These are phyloP conservation scores for Drosophila parabipectinata DNA, from an alignment of 1,140 invertebrate species.

Conservation along the genomic window DNA sequence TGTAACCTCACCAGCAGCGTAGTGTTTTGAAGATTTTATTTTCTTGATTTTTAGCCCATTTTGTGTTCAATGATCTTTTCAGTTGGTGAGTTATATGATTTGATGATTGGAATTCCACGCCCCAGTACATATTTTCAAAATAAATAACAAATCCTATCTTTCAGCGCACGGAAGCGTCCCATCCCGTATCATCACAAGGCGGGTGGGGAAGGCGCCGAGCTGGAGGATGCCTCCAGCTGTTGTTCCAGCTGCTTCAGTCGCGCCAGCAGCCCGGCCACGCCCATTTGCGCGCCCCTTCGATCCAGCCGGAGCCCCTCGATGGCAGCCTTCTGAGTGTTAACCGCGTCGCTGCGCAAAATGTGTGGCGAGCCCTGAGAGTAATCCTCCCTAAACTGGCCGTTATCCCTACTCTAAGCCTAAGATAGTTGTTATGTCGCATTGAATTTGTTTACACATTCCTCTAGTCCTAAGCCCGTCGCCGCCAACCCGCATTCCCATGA, in stretches of 20 bases:
- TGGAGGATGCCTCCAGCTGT: slow-evolving; percentile 88
- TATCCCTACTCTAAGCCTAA: slow-evolving; percentile 10
- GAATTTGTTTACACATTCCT: slow-evolving; percentile 50
- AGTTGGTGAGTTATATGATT: slow-evolving; percentile 58
- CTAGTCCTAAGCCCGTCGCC: slow-evolving; percentile 26
- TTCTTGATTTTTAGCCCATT: slow-evolving; percentile 53
- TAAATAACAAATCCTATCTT: slow-evolving; percentile 47
- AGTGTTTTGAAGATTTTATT: slow-evolving; percentile 34
- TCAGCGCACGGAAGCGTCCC: slow-evolving; percentile 94
- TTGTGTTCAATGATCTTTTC: slow-evolving; percentile 62
- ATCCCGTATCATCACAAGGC: slow-evolving; percentile 94
- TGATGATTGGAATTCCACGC: background rate
- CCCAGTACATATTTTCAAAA: background rate
- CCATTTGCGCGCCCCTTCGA: slow-evolving; percentile 56
- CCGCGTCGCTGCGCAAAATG: slow-evolving; percentile 69
- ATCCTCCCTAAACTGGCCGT: slow-evolving; percentile 26
- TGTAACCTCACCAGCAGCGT: slow-evolving; percentile 38
- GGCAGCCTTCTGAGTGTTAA: slow-evolving; percentile 75
- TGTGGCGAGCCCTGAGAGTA: slow-evolving; percentile 49
- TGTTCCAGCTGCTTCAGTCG: slow-evolving; percentile 87
- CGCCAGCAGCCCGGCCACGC: slow-evolving; percentile 70
- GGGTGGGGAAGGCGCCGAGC: slow-evolving; percentile 84
- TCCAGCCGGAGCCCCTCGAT: slow-evolving; percentile 74
- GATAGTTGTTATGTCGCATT: slow-evolving; percentile 56
- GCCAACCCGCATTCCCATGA: slow-evolving; percentile 43